These are phyloP conservation scores for Helarctos malayanus DNA, from an alignment of 2,797 vertebrate genomes.

Conservation along the genomic window DNA sequence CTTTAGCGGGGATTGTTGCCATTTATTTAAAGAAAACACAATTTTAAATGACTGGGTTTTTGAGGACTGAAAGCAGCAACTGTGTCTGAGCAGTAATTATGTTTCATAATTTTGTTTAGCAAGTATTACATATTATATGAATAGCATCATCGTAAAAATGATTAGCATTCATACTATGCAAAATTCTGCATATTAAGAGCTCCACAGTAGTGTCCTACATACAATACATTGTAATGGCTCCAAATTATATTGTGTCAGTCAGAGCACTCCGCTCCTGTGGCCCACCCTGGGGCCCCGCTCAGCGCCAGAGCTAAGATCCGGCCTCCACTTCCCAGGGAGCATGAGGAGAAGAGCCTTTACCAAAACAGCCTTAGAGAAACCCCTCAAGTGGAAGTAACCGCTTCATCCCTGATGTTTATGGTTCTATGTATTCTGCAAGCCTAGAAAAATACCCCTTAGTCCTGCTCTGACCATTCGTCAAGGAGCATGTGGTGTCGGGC, in stretches of 20 bases:
- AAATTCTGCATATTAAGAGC: slow-evolving; percentile 84
- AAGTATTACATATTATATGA: slow-evolving; percentile 86
- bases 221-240: slow-evolving; percentile 84
- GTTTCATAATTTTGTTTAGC: slow-evolving; percentile 86
- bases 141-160: slow-evolving; percentile 81
- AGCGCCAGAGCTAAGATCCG: slow-evolving; percentile 45
- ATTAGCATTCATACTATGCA: slow-evolving; percentile 84
- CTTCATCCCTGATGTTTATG: not conserved
- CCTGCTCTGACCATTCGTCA: not conserved
- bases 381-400: not conserved
- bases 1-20: slow-evolving; percentile 86
- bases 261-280: not conserved
- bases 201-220: slow-evolving; percentile 82
- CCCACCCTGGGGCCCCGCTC: not conserved
- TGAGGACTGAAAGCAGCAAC: slow-evolving; percentile 86
- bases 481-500: accelerated
- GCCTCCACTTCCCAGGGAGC: not conserved
- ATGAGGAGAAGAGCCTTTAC: not conserved
- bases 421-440: not conserved
- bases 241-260: slow-evolving; percentile 77
- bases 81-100: slow-evolving; percentile 86
- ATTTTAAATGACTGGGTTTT: slow-evolving; percentile 87
- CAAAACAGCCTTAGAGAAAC: not conserved
- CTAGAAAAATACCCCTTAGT: not conserved
- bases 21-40: slow-evolving; percentile 88